Evolutionary conservation across 2,797 vertebrate species (phyloP).

Genomic region (Etheostoma perlongum): DNA sequence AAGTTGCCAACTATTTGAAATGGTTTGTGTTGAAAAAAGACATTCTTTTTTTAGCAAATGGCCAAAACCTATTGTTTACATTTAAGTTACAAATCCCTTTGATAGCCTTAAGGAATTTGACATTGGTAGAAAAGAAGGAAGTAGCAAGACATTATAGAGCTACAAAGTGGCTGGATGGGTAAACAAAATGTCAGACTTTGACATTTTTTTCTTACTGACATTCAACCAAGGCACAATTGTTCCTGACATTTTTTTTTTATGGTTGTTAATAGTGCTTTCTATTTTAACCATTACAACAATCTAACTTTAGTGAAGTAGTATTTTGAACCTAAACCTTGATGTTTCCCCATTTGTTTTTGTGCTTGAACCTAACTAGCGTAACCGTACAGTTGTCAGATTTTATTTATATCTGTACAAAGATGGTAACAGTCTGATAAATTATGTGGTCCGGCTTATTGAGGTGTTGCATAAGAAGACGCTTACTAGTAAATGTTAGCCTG

Average conservation of each 20-base stretch:
- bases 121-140: neutral
- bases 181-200: neutral
- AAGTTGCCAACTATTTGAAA: conserved; percentile 14
- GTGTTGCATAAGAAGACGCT: neutral
- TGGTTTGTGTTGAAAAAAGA: neutral
- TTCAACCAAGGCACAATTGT: neutral
- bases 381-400: neutral
- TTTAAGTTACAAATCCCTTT: neutral
- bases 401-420: neutral
- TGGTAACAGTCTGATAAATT: neutral
- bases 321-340: neutral
- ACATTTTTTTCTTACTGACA: neutral
- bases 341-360: neutral
- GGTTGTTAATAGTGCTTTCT: too few species aligned
- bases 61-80: neutral
- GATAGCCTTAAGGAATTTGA: neutral
- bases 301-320: neutral
- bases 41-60: neutral
- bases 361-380: neutral
- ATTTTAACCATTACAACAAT: too few species aligned
- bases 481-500: too few species aligned
- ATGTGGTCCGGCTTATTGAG: neutral
- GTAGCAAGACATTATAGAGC: neutral
- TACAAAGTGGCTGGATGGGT: neutral
- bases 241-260: neutral